Conservation (phyloP, 1,140 invertebrate genomes). For the Drosophila willistoni region DNA sequence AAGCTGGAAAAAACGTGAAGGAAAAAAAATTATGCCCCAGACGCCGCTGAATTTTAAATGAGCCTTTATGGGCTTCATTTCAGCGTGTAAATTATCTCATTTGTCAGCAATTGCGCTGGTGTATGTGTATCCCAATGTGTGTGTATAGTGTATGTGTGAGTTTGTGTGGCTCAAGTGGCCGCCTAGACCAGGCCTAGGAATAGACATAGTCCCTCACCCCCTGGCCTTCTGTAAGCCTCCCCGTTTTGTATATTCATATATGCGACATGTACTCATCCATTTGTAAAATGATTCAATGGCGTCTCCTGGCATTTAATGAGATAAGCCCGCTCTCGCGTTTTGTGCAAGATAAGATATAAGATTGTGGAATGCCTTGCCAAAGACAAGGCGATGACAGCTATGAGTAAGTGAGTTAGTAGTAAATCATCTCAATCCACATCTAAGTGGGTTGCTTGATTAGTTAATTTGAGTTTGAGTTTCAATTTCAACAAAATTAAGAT, state of each 20-base stretch:
- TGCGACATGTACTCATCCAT: constrained; percentile 74
- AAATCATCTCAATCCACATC: constrained; percentile 25
- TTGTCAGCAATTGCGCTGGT: constrained; percentile 78
- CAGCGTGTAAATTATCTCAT: constrained; percentile 82
- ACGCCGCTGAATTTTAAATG: constrained; percentile 82
- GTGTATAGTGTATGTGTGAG: constrained; percentile 13
- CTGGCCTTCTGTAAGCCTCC: background rate
- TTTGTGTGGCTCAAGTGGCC: constrained; percentile 49
- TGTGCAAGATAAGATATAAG: constrained; percentile 51
- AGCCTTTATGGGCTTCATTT: constrained; percentile 82
- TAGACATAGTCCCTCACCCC: constrained; percentile 15
- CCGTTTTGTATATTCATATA: constrained; percentile 53
- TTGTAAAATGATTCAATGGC: constrained; percentile 80
- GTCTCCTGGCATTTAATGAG: constrained; percentile 77
- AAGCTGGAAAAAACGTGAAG: constrained; percentile 44
- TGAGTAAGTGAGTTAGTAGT: constrained; percentile 41
- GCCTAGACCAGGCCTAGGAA: constrained; percentile 42
- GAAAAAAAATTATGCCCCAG: constrained; percentile 79
- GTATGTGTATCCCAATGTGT: constrained; percentile 28
- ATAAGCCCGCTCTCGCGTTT: constrained; percentile 68
- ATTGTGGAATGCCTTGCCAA: constrained; percentile 42
- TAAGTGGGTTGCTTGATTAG: constrained; percentile 49
- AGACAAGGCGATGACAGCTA: constrained; percentile 42
- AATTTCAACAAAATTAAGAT: constrained; percentile 12
- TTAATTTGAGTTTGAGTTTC: constrained; percentile 13